Conservation (phyloP, 1,140 invertebrate species). For the Drosophila bifasciata region DNA sequence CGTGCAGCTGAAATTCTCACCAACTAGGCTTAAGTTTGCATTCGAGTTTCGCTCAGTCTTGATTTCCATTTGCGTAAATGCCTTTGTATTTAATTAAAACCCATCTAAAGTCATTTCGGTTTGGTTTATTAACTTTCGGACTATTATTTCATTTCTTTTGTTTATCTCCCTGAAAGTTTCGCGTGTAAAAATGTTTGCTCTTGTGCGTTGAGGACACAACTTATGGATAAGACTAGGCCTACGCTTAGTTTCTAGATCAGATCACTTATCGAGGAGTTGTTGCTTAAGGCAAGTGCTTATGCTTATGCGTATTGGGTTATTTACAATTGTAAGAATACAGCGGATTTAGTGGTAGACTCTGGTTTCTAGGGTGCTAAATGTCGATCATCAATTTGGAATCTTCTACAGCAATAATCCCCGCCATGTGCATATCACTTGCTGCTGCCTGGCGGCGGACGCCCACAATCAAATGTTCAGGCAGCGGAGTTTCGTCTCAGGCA, state of each 20-base stretch:
- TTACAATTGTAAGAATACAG: slow-evolving; percentile 71
- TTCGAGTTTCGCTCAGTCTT: slow-evolving; percentile 30
- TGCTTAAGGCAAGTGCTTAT: slow-evolving; percentile 44
- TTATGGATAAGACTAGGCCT: slow-evolving; percentile 37
- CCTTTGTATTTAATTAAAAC: slow-evolving; percentile 71
- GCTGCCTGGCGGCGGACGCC: slow-evolving; percentile 13
- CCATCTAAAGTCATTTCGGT: slow-evolving; percentile 21
- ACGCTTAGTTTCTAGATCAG: slow-evolving; percentile 61
- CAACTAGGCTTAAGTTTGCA: slow-evolving; percentile 64
- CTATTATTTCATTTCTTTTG: slow-evolving; percentile 11
- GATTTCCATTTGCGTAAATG: slow-evolving; percentile 50
- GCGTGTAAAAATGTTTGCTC: slow-evolving; percentile 35
- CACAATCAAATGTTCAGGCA: slow-evolving; percentile 89
- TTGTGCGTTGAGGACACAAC: slow-evolving; percentile 10
- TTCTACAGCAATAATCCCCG: slow-evolving; percentile 41
- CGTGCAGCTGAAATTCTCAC: slow-evolving; percentile 94
- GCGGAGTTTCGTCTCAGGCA: slow-evolving; percentile 89
- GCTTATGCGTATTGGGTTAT: slow-evolving; percentile 38
- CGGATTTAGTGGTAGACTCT: slow-evolving; percentile 62
- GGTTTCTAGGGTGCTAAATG: slow-evolving; percentile 43
- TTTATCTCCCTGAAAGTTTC: slow-evolving; percentile 35
- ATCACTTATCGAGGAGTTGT: slow-evolving; percentile 71
- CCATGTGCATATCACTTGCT: slow-evolving; percentile 36
- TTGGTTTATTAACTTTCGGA: slow-evolving; percentile 17
- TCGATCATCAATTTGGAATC: slow-evolving; percentile 56